Conservation (phyloP, 2,888 invertebrate species). For the Hetaerina titia region DNA sequence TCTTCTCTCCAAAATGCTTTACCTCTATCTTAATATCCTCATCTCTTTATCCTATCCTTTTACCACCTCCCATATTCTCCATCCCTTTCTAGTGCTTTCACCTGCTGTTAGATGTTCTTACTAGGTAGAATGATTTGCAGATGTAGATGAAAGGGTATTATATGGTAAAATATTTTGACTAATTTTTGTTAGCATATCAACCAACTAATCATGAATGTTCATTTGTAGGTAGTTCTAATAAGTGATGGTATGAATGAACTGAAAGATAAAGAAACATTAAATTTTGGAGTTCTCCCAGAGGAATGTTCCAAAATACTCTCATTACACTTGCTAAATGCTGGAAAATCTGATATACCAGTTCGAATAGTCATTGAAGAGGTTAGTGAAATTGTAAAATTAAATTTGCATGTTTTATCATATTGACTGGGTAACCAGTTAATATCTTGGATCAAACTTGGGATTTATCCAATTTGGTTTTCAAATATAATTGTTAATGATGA, state of each 20-base stretch:
- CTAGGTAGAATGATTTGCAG: too few species aligned
- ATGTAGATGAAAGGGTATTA: too few species aligned
- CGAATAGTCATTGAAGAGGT: constrained; percentile 65
- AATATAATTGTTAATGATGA: background rate
- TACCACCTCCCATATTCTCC: too few species aligned
- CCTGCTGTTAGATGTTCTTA: too few species aligned
- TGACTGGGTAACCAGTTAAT: background rate
- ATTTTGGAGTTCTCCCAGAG: constrained; percentile 53
- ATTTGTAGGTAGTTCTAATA: constrained; percentile 30
- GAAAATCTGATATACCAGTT: constrained; percentile 42
- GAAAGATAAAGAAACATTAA: constrained; percentile 7
- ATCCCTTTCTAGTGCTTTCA: too few species aligned
- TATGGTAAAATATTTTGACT: too few species aligned
- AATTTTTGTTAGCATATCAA: background rate
- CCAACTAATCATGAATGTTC: background rate
- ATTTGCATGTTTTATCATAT: background rate
- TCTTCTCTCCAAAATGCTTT: too few species aligned
- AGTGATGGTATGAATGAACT: constrained; percentile 38
- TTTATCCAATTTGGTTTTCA: too few species aligned
- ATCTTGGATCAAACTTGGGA: too few species aligned
- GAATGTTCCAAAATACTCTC: constrained; percentile 2
- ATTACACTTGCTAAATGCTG: constrained; percentile 40
- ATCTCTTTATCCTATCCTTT: too few species aligned
- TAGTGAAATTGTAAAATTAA: background rate
- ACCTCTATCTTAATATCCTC: too few species aligned